phyloP scores from a whole-genome alignment of 2,888 invertebrate species.

The Bibio marci region DNA sequence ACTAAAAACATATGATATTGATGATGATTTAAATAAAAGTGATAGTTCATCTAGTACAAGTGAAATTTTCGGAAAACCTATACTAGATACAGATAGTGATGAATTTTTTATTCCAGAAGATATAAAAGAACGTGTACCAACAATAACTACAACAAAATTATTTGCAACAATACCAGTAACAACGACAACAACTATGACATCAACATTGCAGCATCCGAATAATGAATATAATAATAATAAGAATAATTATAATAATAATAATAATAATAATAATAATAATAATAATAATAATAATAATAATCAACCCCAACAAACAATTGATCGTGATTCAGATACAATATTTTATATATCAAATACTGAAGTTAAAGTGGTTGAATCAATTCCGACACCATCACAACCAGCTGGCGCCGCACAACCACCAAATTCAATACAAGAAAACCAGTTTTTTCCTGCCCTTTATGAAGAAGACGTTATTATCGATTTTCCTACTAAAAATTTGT shows the following conservation, averaged over 20 bases:
- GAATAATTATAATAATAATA: conserved; percentile 1
- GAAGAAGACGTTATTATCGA: conserved; percentile 15
- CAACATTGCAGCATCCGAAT: not conserved
- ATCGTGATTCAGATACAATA: conserved; percentile 29
- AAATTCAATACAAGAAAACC: conserved; percentile 4
- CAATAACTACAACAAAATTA: not conserved
- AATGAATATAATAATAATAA: not conserved
- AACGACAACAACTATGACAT: conserved; percentile 7
- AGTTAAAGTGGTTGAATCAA: conserved; percentile 27
- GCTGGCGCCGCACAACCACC: conserved; percentile 12
- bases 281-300: not conserved
- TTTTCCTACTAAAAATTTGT: conserved; percentile 10
- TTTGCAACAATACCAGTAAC: not conserved
- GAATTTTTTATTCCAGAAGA: not conserved
- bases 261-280: conserved; percentile 1
- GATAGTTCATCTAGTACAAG: too few species aligned
- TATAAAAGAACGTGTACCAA: not conserved
- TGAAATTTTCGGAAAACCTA: not conserved
- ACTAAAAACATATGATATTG: too few species aligned
- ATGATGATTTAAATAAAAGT: too few species aligned
- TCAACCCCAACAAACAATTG: conserved; percentile 10
- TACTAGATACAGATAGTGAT: not conserved
- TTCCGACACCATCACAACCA: conserved; percentile 21
- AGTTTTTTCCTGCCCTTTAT: conserved; percentile 27
- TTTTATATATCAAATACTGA: conserved; percentile 31